These are phyloP conservation scores for Drosophila suboccidentalis DNA, from an alignment of 2,888 invertebrate genomes.

Conservation along the genomic window DNA sequence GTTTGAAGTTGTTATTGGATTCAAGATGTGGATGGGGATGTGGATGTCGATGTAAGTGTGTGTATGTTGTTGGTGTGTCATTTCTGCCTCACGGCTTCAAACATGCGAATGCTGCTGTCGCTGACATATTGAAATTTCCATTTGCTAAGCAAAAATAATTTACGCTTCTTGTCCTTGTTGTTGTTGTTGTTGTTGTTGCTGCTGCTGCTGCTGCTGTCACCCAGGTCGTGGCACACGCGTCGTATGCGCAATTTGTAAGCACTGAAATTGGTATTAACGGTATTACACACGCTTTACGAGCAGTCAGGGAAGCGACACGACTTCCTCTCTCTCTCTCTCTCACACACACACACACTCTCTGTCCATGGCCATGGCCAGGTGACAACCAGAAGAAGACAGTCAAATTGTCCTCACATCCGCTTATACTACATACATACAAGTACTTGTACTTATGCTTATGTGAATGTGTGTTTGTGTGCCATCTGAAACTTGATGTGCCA, in stretches of 20 bases:
- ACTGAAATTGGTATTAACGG: constrained; percentile 78
- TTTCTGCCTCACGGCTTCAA: constrained; percentile 20
- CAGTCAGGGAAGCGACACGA: constrained; percentile 48
- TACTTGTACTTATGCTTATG: constrained; percentile 6
- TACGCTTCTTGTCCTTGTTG: constrained; percentile 1
- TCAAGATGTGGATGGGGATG: constrained; percentile 1
- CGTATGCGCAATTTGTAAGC: constrained; percentile 78
- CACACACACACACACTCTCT: neutral
- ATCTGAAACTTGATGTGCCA: constrained; percentile 37
- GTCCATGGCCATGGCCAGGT: constrained; percentile 48
- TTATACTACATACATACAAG: constrained; percentile 2
- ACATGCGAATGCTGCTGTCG: constrained; percentile 49
- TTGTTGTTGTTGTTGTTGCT: constrained; percentile 20
- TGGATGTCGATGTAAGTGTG: constrained; percentile 4
- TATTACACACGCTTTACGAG: constrained; percentile 73
- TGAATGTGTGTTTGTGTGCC: neutral
- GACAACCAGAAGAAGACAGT: constrained; percentile 48
- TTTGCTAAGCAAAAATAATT: constrained; percentile 58
- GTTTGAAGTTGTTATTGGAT: constrained; percentile 27
- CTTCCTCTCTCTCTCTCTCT: neutral
- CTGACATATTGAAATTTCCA: constrained; percentile 76
- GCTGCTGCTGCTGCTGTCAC: constrained; percentile 15
- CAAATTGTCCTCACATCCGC: constrained; percentile 40
- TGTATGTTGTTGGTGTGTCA: constrained; percentile 1
- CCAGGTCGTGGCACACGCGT: constrained; percentile 44